A percentile compares a stretch with the other conserved stretches of the same genome.
phyloP scores from a whole-genome alignment of 2,797 vertebrate genomes.

The Tachyglossus aculeatus region DNA sequence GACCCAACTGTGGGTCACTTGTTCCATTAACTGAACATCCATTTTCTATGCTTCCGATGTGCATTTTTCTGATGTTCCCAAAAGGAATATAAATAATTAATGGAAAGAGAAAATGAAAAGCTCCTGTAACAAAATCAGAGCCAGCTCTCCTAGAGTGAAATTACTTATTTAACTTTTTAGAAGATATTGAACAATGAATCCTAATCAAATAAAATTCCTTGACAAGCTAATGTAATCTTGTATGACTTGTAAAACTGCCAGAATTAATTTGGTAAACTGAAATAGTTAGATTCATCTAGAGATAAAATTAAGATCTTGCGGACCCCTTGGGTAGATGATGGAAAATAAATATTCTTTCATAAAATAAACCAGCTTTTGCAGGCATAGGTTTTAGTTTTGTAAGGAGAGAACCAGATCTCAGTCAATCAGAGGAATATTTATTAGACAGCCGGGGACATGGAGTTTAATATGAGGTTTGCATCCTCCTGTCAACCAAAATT shows the following conservation, averaged over 20 bases:
- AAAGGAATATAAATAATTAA: background rate
- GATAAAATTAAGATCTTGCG: background rate
- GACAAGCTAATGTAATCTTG: background rate
- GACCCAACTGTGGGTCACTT: too few relatives aligned
- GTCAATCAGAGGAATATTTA: too few relatives aligned
- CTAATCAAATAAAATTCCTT: background rate
- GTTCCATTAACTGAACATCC: too few relatives aligned
- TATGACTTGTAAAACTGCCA: background rate
- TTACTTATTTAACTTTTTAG: background rate
- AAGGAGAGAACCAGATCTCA: too few relatives aligned
- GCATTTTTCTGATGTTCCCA: background rate
- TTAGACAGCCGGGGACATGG: too few relatives aligned
- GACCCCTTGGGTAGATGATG: background rate
- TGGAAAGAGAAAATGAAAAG: background rate
- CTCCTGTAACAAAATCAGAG: background rate
- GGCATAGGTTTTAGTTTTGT: background rate
- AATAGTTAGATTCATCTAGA: background rate
- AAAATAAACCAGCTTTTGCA: background rate
- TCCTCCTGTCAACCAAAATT: background rate
- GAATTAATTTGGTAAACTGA: constrained; percentile 20
- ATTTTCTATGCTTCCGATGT: too few relatives aligned
- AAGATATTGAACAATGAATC: background rate
- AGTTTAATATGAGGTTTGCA: too few relatives aligned
- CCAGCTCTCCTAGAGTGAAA: background rate
- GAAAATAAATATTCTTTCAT: background rate